Percentiles rank a stretch among this genome's conserved stretches.
These are phyloP conservation scores for Strigops habroptila DNA, from an alignment of 2,113 vertebrate species.

Conservation along the genomic window DNA sequence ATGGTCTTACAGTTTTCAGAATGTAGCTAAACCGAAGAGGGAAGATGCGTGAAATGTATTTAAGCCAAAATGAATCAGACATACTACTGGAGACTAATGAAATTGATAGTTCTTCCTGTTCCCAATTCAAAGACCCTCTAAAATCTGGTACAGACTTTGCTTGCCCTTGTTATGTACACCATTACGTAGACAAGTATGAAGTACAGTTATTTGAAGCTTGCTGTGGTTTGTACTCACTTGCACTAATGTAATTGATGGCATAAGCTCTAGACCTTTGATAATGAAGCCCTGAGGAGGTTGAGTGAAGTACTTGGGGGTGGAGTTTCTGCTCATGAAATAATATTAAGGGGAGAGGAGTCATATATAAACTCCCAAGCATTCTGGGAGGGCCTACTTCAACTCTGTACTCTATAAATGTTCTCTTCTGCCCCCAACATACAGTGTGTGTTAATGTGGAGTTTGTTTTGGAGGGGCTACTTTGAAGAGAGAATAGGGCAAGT, in stretches of 20 bases:
- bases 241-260: neutral
- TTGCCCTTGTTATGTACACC: neutral
- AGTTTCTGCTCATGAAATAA: neutral
- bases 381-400: neutral
- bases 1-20: neutral
- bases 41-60: neutral
- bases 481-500: neutral
- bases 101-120: neutral
- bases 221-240: neutral
- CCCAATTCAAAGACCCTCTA: neutral
- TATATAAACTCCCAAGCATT: no score
- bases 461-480: neutral
- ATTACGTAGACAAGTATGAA: neutral
- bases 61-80: neutral
- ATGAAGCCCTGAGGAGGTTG: neutral
- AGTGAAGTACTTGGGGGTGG: neutral
- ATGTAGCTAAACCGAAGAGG: neutral
- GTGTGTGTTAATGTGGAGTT: neutral
- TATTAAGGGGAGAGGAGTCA: neutral
- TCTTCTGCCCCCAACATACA: rapidly evolving
- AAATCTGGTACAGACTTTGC: neutral
- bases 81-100: neutral
- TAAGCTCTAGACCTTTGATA: neutral
- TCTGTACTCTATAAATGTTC: neutral
- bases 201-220: neutral